Base-by-base conservation (phyloP, 2,797 vertebrate species). In the Thripadectes ignobilis region DNA sequence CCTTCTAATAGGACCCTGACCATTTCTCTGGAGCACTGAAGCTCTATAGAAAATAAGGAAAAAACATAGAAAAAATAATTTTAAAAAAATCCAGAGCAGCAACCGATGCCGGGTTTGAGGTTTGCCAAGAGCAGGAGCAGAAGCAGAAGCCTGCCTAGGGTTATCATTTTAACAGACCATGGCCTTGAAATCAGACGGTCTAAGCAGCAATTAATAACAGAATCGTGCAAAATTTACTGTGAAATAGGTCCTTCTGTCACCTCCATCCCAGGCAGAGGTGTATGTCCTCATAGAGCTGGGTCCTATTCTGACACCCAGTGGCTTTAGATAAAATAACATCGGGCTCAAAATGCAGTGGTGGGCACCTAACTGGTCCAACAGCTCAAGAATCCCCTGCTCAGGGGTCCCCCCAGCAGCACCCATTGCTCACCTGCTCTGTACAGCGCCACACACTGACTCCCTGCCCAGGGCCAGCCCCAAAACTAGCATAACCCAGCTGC, bases 151-250 rank as follows among this genome's bases (percentile, higher is more conserved):
- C 32, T 57, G 36, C 12, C 23, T 41, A 14, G 6, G 10, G 4
- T 11, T 76, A 1, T 16, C 3, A 6, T 10, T 78, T 51, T 16
- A 39, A 19, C 0, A 1, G 8, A 9, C 12, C 0, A 0, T 9
- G 26, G 14, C 34, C 71, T 57, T 57, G 32, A 55, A 52, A 10
- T 8, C 32, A 27, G 10, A 18, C 0, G 26, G 24, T 29, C 14
- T 23, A 8, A 15, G 27, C 24, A n/a, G 7, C 21, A 17, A 32
- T 68, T 69, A 34, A 20, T 0, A 0, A 21, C 3, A 9, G 55
- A 36, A 39, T 1, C 3, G 13, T 1, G 2, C 8, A 26, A 43
- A 71, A 57, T 15, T 52, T 5, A 2, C 17, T 0, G 6, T 1
- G 0, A 32, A 65, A 24, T 9, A 11, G 6, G 7, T 52, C 8